Evolutionary conservation across 2,888 invertebrate genomes (phyloP), one percentile per base, ranked within the genome.

Genomic region (Diaperis boleti): DNA sequence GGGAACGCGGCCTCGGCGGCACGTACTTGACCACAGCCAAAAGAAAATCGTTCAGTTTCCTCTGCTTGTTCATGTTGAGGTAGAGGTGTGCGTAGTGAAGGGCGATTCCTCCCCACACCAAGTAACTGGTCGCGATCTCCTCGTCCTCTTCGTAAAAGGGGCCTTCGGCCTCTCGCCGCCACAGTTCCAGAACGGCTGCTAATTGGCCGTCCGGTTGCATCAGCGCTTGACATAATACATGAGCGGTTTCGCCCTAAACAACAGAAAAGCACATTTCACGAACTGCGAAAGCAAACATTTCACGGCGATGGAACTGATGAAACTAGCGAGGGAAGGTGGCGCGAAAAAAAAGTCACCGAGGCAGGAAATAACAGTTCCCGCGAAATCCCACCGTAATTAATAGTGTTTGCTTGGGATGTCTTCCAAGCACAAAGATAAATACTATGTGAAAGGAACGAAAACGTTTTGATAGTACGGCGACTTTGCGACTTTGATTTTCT

Each of bases 11-110:
- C n/a, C 8, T 5, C 6, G n/a, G 11, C 11, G 2, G 4, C 2
- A 84, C 88, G 86, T 83, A 92, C 92, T 91, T 92, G 44, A 92
- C 92, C 26, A 94, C 92, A 49, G 89, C 88, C 47, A 94, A 81
- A 0, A 94, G 84, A 76, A 93, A 93, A 65, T 91, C 91, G 44
- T 91, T 89, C 68, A 92, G 84, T 70, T 88, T 88, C 62, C 88
- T 84, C 76, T 92, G 90, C 72, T 88, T 88, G 68, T 86, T 87
- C 85, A 90, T 89, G 69, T 85, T 87, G 67, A 87, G 81, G 76
- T 88, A 91, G 60, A 91, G 83, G 69, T 88, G 88, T 20, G 89
- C 87, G 73, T 88, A 91, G 74, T 90, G 88, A 4, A 91, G 79
- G 0, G 89, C 87, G 52, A 91, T 84, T 37, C 89, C 89, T 13